phyloP scores from a whole-genome alignment of 2,113 vertebrate species.

The Pseudopodoces humilis region DNA sequence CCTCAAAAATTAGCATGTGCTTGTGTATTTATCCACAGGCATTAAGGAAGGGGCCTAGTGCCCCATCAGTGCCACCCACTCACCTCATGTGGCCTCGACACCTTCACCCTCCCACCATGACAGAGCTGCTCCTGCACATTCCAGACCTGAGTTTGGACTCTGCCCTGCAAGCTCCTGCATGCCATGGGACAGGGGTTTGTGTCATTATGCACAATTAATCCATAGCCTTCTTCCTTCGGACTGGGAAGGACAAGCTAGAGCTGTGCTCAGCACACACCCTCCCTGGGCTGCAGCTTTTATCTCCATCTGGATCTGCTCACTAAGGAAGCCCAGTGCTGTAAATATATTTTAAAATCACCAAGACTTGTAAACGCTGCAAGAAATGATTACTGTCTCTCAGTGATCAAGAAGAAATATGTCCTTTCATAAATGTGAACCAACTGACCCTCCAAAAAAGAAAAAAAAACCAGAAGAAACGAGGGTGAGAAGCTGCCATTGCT shows the following conservation, averaged over 20 bases:
- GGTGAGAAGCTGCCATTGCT: neutral
- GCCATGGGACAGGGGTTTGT: neutral
- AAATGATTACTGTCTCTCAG: neutral
- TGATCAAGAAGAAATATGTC: neutral
- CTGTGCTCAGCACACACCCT: neutral
- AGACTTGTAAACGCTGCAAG: neutral
- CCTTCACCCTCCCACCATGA: neutral
- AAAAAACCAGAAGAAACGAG: neutral
- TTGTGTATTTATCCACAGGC: neutral
- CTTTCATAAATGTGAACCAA: neutral
- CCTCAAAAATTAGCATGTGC: fast-evolving
- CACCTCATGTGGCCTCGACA: neutral
- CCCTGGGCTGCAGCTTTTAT: neutral
- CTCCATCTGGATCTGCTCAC: conserved; percentile 2
- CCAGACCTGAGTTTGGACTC: neutral
- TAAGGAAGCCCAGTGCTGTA: neutral
- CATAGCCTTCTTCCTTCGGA: neutral
- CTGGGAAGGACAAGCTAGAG: neutral
- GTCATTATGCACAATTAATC: neutral
- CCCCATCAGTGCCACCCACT: neutral
- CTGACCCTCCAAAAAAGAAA: neutral
- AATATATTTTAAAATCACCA: conserved; percentile 3
- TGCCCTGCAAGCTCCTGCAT: neutral
- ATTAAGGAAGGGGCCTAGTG: neutral
- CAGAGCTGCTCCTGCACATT: neutral